A percentile compares a stretch with the other conserved stretches of the same genome.
These are phyloP conservation scores for Sciurus vulgaris DNA, from an alignment of 2,797 vertebrate genomes.

Conservation along the genomic window DNA sequence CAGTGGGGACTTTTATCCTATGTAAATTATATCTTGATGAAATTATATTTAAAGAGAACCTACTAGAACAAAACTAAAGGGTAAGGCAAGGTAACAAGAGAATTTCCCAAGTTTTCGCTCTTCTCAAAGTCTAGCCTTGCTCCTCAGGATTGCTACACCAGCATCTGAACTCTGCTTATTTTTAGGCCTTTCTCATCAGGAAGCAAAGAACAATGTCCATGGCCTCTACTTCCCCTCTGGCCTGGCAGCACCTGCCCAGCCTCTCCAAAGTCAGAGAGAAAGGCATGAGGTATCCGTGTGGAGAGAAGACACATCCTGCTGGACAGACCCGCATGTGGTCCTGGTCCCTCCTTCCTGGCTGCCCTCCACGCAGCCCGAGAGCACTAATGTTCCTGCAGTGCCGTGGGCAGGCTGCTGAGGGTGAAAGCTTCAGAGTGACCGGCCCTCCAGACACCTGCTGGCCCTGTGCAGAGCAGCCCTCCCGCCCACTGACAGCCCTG, in stretches of 20 bases:
- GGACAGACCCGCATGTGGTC: not conserved
- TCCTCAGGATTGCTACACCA: not conserved
- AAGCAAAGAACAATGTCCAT: not conserved
- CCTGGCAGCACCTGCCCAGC: not conserved
- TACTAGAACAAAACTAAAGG: not conserved
- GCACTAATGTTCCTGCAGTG: not conserved
- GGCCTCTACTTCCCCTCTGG: not conserved
- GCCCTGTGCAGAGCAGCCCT: not conserved
- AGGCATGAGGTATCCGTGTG: too few relatives aligned
- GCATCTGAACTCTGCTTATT: not conserved
- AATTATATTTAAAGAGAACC: not conserved
- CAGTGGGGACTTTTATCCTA: not conserved
- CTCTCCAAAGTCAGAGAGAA: not conserved
- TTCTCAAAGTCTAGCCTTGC: not conserved
- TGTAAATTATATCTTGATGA: not conserved
- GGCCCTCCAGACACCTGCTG: accelerated
- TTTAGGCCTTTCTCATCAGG: not conserved
- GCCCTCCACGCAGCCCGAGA: not conserved
- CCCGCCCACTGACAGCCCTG: not conserved
- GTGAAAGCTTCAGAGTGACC: not conserved
- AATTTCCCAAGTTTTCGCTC: not conserved
- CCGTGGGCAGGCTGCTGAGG: not conserved
- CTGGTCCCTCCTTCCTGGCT: too few relatives aligned
- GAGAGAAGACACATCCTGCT: not conserved
- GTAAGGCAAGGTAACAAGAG: not conserved